Evolutionary conservation across 2,113 vertebrate genomes (phyloP).

Genomic region (Bubo bubo): DNA sequence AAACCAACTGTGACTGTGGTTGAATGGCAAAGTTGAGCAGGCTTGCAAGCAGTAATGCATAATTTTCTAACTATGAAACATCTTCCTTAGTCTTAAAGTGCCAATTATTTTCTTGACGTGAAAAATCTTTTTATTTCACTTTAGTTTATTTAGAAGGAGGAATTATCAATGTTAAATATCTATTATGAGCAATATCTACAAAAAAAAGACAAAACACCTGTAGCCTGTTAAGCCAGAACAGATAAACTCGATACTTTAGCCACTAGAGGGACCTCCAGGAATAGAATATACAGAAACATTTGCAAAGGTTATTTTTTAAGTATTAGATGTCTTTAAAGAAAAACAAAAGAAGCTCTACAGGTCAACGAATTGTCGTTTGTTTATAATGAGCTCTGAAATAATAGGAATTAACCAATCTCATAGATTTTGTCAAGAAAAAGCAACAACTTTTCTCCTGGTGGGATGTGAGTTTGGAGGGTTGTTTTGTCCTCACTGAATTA

Average conservation of each 20-base stretch:
- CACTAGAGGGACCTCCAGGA: constrained; percentile 70
- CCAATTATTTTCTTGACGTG: not conserved
- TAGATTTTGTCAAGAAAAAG: not conserved
- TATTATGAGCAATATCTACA: not conserved
- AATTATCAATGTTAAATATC: not conserved
- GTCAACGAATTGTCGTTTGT: not conserved
- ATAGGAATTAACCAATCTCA: not conserved
- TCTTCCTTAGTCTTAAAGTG: not conserved
- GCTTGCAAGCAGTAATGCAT: not conserved
- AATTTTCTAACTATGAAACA: not conserved
- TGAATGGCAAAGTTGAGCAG: not conserved
- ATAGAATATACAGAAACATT: not conserved
- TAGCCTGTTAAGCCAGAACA: not conserved
- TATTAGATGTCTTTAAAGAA: not conserved
- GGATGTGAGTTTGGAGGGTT: not conserved
- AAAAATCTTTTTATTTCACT: not conserved
- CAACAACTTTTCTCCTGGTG: not conserved
- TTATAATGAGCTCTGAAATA: not conserved
- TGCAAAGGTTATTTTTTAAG: not conserved
- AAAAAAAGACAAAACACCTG: not conserved
- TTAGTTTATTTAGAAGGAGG: not conserved
- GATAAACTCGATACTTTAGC: not conserved
- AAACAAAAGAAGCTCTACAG: not conserved
- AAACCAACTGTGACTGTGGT: not conserved
- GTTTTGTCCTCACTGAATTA: not conserved